Conservation (phyloP, 2,797 vertebrate genomes). For the Lithobates pipiens region DNA sequence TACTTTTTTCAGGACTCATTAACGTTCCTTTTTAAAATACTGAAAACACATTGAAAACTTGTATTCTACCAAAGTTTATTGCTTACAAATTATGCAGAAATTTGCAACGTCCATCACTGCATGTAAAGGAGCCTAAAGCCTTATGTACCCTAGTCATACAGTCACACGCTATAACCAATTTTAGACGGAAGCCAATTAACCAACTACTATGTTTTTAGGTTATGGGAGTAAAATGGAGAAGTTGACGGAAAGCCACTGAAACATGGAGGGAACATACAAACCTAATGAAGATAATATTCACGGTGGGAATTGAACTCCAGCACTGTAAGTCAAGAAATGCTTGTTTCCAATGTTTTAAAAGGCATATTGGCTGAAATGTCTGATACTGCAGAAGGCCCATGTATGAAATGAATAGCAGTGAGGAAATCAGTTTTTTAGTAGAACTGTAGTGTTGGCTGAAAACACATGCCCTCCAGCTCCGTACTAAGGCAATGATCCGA, state of each 20-base stretch:
- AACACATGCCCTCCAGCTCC: conserved; percentile 6
- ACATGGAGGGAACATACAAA: not conserved
- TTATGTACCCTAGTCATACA: too few species aligned
- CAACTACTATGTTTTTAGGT: not conserved
- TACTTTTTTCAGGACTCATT: too few species aligned
- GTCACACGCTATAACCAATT: not conserved
- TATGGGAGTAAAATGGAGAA: not conserved
- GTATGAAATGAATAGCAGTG: too few species aligned
- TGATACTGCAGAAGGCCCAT: conserved; percentile 15
- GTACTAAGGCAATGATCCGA: not conserved
- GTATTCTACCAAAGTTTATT: too few species aligned
- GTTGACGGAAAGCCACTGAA: not conserved
- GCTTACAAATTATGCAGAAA: too few species aligned
- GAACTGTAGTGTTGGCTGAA: not conserved
- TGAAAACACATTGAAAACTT: too few species aligned
- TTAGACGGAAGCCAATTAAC: not conserved
- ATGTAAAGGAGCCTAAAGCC: too few species aligned
- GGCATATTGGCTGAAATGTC: not conserved
- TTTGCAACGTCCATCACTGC: too few species aligned
- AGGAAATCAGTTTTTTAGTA: conserved; percentile 7
- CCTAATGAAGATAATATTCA: not conserved
- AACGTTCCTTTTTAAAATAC: too few species aligned
- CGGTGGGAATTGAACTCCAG: not conserved
- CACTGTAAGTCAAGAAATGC: not conserved
- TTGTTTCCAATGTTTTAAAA: not conserved